Evolutionary conservation across 1,140 invertebrate species (phyloP), one percentile per base, ranked within the genome.

Genomic region (Epicauta chinensis): DNA sequence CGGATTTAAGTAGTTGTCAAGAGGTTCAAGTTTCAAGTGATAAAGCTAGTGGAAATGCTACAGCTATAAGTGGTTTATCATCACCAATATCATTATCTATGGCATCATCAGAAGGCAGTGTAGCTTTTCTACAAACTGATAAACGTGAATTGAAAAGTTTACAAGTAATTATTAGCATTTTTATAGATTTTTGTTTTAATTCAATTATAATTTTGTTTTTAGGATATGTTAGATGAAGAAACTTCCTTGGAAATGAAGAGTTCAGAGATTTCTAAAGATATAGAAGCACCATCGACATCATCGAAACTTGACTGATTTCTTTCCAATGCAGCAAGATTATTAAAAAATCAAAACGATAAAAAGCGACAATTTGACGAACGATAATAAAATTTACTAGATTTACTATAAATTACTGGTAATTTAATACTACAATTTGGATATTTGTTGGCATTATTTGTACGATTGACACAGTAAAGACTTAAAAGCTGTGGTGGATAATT

Each of bases 71-170:
- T 58, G 62, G 65, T 11, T 70, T 71, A 53, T 71, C 70, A 38
- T 78, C 77, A 4, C 76, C 77, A 11, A 53, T 79, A 14, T 78
- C 76, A 0, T 72, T 73, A 1, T 79, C 77, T 6, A 56, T 79
- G 47, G 74, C 76, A 3, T 78, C 77, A 0, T 78, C 76, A 12
- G 77, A 78, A 43, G 76, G 76, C 23, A 68, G 76, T 29, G 68
- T 70, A 16, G 69, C 72, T 1, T 74, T 73, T 49, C 51, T 73
- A 11, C 67, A 70, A 12, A 69, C 68, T 7, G 72, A 75, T 53
- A 57, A 69, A 1, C 65, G 70, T 14, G 73, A 74, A 47, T 51
- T 74, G 1, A 71, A 72, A 56, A 75, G 75, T 63, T 55, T 77
- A 34, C 74, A 76, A 51, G 67, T 67, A 58, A 58, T 14, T 12